Conservation (phyloP, 2,113 vertebrate genomes). For the Nyctereutes procyonoides region DNA sequence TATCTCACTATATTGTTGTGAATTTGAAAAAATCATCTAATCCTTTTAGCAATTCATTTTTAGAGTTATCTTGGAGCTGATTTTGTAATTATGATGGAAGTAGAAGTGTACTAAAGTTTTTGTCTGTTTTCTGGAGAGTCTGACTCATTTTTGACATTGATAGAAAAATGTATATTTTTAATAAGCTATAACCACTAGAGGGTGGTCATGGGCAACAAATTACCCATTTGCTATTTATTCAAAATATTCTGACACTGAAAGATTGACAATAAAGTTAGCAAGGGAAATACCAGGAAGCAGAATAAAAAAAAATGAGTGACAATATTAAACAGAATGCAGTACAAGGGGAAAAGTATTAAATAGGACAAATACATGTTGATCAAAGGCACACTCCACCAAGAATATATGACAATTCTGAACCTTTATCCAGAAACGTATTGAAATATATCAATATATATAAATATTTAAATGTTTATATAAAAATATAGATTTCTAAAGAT, state of each 20-base stretch:
- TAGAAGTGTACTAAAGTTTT: background rate
- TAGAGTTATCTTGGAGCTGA: slow-evolving; percentile 20
- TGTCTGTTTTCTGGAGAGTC: background rate
- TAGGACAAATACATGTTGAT: background rate
- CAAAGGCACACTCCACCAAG: background rate
- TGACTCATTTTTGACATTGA: slow-evolving; percentile 35
- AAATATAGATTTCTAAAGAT: slow-evolving; percentile 4
- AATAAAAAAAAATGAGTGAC: slow-evolving; percentile 3
- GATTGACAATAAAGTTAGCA: background rate
- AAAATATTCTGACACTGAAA: background rate
- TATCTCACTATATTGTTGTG: background rate
- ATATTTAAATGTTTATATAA: slow-evolving; percentile 14
- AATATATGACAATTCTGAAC: background rate
- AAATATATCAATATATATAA: background rate
- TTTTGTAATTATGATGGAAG: background rate
- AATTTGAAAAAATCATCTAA: background rate
- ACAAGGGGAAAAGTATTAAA: background rate
- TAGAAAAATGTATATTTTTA: slow-evolving; percentile 39
- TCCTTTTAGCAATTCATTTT: background rate
- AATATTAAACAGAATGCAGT: background rate
- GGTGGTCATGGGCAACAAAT: slow-evolving; percentile 29
- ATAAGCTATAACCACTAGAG: slow-evolving; percentile 40
- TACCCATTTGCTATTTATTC: background rate
- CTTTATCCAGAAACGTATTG: background rate
- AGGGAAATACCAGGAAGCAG: background rate